phyloP scores from a whole-genome alignment of 1,140 invertebrate species.

The Macrocentrus cingulum region DNA sequence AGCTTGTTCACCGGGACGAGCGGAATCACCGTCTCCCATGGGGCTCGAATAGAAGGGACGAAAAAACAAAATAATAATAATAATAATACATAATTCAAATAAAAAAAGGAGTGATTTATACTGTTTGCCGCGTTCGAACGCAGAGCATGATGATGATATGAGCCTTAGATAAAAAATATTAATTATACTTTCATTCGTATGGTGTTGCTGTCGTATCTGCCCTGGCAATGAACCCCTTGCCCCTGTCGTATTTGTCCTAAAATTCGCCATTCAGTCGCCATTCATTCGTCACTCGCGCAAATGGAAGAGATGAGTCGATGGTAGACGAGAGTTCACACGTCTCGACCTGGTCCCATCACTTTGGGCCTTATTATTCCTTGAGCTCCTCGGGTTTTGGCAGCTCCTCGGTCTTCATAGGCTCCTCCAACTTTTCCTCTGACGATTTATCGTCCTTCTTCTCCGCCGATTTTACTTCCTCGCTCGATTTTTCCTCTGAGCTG shows the following conservation, averaged over 20 bases:
- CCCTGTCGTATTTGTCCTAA: constrained; percentile 29
- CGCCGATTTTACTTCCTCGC: constrained; percentile 25
- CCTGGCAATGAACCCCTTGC: constrained; percentile 36
- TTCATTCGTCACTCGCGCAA: constrained; percentile 32
- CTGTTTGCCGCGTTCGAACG: constrained; percentile 30
- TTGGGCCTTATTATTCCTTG: constrained; percentile 25
- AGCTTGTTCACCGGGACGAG: constrained; percentile 43
- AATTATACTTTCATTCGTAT: constrained; percentile 12
- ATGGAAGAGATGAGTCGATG: constrained; percentile 3
- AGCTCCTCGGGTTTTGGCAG: constrained; percentile 43
- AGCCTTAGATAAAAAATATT: too few relatives aligned
- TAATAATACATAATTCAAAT: too few relatives aligned
- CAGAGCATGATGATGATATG: constrained; percentile 24
- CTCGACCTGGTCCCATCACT: constrained; percentile 8
- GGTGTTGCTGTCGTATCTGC: constrained; percentile 24
- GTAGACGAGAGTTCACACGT: constrained; percentile 8
- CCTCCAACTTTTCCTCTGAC: constrained; percentile 18
- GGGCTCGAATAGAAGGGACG: constrained; percentile 8
- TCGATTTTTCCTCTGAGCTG: constrained; percentile 25
- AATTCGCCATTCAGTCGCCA: constrained; percentile 27
- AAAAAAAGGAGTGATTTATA: not conserved
- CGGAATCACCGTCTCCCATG: constrained; percentile 26
- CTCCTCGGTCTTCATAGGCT: constrained; percentile 34
- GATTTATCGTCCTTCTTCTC: constrained; percentile 27
- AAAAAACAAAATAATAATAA: not conserved